Evolutionary conservation across 2,888 invertebrate genomes (phyloP).

Genomic region (Didymodactylos carnosus): DNA sequence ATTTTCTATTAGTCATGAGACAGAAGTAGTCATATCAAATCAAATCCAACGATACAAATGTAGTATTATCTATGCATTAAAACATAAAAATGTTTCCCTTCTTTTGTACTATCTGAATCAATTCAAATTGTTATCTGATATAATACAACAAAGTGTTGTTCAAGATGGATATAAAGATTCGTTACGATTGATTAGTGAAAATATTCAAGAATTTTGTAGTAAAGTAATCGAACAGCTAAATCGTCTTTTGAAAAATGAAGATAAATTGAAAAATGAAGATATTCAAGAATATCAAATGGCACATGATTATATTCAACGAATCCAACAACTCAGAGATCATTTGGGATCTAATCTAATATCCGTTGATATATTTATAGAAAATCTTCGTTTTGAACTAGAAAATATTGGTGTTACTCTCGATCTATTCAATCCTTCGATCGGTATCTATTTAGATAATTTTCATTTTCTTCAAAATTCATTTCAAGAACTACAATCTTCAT

Average conservation of each 20-base stretch:
- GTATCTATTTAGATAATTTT: not conserved
- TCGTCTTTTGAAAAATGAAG: not conserved
- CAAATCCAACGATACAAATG: not conserved
- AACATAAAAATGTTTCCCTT: not conserved
- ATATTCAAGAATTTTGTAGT: not conserved
- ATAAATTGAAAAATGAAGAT: not conserved
- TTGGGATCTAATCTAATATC: not conserved
- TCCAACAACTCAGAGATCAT: too few species aligned
- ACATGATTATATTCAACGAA: not conserved
- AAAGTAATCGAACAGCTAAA: not conserved
- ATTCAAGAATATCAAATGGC: not conserved
- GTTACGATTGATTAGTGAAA: not conserved
- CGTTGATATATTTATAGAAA: not conserved
- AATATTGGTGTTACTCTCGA: not conserved
- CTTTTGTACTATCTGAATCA: not conserved
- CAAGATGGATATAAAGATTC: not conserved
- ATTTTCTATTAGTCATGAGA: not conserved
- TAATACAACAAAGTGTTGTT: not conserved
- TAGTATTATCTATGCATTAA: not conserved
- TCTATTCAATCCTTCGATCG: not conserved
- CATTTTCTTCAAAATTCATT: not conserved
- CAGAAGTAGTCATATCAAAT: not conserved
- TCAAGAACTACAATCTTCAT: not conserved
- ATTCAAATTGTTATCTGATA: not conserved
- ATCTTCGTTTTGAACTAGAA: not conserved